A percentile compares a stretch with the other conserved stretches of the same genome.
Conservation (phyloP, 2,888 invertebrate species). For the Thereva nobilitata region DNA sequence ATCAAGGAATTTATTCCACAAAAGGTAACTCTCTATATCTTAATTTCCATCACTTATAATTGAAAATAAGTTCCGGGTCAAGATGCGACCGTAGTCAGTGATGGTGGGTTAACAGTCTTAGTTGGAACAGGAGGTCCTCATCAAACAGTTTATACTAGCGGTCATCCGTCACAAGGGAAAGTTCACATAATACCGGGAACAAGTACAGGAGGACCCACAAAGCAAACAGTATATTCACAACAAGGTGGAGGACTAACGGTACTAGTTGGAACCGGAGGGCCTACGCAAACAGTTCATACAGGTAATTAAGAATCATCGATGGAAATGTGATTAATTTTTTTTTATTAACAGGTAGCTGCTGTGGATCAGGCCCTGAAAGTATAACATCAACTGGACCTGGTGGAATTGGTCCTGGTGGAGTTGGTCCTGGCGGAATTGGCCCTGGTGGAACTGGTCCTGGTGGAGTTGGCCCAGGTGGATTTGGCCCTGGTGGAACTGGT, state of each 20-base stretch:
- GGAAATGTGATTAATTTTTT: background rate
- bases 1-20: background rate
- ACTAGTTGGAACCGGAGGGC: constrained; percentile 43
- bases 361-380: constrained; percentile 3
- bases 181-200: constrained; percentile 40
- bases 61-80: constrained; percentile 27
- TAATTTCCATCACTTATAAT: background rate
- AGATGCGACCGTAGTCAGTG: constrained; percentile 40
- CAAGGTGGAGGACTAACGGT: constrained; percentile 41
- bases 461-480: constrained; percentile 2
- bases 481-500: constrained; percentile 26
- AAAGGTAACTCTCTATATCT: background rate
- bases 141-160: constrained; percentile 43
- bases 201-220: constrained; percentile 20
- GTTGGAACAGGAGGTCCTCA: constrained; percentile 44
- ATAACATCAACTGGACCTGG: background rate
- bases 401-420: constrained; percentile 7
- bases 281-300: constrained; percentile 43
- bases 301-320: background rate
- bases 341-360: constrained; percentile 20
- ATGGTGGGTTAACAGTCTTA: constrained; percentile 43
- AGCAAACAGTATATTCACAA: constrained; percentile 43
- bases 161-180: constrained; percentile 35
- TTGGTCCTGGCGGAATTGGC: constrained; percentile 16
- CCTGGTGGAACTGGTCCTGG: constrained; percentile 24